phyloP scores from a whole-genome alignment of 2,113 vertebrate genomes.

The Ursus arctos region DNA sequence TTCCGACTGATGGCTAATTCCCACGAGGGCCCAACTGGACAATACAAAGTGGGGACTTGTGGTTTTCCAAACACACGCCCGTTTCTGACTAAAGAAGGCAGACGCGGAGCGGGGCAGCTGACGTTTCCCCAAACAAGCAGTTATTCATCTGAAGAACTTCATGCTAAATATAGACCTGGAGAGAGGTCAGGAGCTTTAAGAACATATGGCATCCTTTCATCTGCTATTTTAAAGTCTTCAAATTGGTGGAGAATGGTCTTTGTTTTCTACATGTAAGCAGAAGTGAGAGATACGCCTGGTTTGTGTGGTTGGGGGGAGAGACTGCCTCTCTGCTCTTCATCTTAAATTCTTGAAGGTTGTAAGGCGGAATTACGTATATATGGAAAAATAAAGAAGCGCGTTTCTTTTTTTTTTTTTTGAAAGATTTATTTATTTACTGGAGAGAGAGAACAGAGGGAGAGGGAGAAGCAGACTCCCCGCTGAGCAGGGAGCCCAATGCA shows the following conservation, averaged over 20 bases:
- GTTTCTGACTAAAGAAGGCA: background rate
- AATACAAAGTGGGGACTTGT: background rate
- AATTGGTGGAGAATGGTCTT: background rate
- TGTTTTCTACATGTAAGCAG: background rate
- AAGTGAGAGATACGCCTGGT: fast-evolving
- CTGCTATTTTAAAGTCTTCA: background rate
- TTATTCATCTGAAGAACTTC: background rate
- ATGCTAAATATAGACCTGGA: background rate
- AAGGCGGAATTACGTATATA: fast-evolving
- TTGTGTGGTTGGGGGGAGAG: background rate
- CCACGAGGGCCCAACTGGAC: background rate
- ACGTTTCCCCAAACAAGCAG: background rate
- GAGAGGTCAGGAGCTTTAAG: background rate
- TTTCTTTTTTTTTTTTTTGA: background rate
- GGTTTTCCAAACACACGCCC: background rate
- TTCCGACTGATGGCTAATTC: too few relatives aligned
- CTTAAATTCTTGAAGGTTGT: too few relatives aligned
- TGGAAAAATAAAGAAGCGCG: background rate
- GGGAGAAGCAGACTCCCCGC: background rate
- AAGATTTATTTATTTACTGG: background rate
- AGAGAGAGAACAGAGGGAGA: background rate
- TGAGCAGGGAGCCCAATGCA: background rate
- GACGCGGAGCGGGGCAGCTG: background rate
- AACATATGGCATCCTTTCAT: background rate
- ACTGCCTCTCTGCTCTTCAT: too few relatives aligned